These are phyloP conservation scores for Carassius gibelio DNA, from an alignment of 2,113 vertebrate species.

Conservation along the genomic window DNA sequence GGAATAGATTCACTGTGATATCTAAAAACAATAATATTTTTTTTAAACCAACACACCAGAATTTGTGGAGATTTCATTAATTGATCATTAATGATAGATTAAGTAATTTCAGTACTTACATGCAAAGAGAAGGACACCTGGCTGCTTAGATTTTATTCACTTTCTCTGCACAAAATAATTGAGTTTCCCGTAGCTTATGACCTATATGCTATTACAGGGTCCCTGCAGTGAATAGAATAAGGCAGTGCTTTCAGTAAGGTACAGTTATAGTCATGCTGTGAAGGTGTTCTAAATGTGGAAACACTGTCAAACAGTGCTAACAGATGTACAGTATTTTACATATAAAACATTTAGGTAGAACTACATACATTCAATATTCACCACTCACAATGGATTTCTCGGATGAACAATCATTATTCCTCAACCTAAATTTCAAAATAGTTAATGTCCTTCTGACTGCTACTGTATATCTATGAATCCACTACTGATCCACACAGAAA, in stretches of 20 bases:
- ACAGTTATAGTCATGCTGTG: neutral
- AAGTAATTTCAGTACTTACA: slow-evolving; percentile 7
- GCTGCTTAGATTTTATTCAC: neutral
- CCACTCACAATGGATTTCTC: neutral
- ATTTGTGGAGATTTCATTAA: neutral
- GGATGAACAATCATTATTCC: neutral
- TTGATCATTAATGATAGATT: neutral
- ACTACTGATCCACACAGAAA: too few species aligned
- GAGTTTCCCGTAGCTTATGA: neutral
- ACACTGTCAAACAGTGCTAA: neutral
- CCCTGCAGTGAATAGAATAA: neutral
- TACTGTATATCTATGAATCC: too few species aligned
- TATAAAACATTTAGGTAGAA: too few species aligned
- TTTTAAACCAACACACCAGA: neutral
- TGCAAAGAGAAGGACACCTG: neutral
- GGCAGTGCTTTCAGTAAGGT: neutral
- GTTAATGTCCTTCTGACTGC: too few species aligned
- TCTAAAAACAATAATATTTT: neutral
- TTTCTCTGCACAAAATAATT: neutral
- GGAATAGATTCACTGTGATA: neutral
- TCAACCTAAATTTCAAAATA: neutral
- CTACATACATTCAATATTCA: neutral
- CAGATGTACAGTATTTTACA: neutral
- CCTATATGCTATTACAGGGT: neutral
- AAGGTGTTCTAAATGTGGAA: neutral